Conservation (phyloP, 2,797 vertebrate genomes). For the Zalophus californianus region DNA sequence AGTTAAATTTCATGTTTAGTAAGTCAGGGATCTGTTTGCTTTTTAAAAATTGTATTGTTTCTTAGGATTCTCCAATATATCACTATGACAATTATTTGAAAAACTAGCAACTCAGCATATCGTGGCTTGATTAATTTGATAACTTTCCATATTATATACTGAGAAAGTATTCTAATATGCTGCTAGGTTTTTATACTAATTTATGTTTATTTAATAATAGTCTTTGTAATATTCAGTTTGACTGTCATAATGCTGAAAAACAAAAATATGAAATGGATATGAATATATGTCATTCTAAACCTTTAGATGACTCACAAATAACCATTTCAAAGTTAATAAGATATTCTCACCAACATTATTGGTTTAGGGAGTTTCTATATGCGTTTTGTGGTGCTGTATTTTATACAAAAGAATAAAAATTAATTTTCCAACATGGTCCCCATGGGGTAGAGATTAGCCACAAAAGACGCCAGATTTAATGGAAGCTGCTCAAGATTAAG, state of each 20-base stretch:
- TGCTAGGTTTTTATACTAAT: neutral
- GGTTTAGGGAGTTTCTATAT: constrained; percentile 26
- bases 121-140: neutral
- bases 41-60: neutral
- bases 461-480: constrained; percentile 60
- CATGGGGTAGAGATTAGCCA: neutral
- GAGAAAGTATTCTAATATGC: neutral
- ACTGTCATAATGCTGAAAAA: neutral
- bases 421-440: constrained; percentile 5
- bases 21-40: neutral
- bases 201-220: constrained; percentile 33
- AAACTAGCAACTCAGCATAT: neutral
- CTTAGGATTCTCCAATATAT: neutral
- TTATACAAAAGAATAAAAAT: constrained; percentile 44
- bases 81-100: neutral
- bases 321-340: constrained; percentile 17
- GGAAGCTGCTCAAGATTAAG: constrained; percentile 39
- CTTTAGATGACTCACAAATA: neutral
- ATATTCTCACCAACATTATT: neutral
- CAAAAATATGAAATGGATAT: neutral
- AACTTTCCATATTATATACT: neutral
- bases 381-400: constrained; percentile 30
- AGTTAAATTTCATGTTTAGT: constrained; percentile 11
- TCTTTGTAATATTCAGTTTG: constrained; percentile 6
- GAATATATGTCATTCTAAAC: neutral